A percentile compares a stretch with the other conserved stretches of the same genome.
Conservation (phyloP, 2,797 vertebrate species). For the Micrastur ruficollis region DNA sequence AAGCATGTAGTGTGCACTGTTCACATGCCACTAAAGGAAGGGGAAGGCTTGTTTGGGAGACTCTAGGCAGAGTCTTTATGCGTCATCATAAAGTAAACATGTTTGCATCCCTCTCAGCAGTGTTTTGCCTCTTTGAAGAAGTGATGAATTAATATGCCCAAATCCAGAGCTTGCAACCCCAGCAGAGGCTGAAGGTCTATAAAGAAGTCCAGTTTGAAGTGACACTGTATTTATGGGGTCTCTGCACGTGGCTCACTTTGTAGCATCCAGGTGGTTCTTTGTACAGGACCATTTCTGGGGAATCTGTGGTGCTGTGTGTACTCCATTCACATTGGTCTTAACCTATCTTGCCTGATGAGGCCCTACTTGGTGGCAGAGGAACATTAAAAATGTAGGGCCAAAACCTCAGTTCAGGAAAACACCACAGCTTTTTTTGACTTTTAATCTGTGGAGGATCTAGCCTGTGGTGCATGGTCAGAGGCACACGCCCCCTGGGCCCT, state of each 20-base stretch:
- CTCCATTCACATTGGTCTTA: not conserved
- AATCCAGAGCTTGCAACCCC: not conserved
- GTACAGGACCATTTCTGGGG: not conserved
- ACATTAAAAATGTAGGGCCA: not conserved
- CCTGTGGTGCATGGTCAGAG: not conserved
- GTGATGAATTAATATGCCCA: not conserved
- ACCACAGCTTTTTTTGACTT: not conserved
- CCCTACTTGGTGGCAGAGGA: not conserved
- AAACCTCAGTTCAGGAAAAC: not conserved
- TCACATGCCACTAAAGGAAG: conserved; percentile 36
- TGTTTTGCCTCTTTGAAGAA: not conserved
- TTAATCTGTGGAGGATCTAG: not conserved
- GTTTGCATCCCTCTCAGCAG: conserved; percentile 9
- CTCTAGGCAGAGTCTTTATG: conserved; percentile 39
- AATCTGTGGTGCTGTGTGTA: not conserved
- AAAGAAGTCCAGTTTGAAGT: not conserved
- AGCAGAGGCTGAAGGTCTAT: not conserved
- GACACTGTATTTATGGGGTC: not conserved
- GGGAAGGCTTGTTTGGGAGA: conserved; percentile 39
- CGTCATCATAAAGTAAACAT: conserved; percentile 23
- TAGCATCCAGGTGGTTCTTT: not conserved
- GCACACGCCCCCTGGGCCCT: not conserved
- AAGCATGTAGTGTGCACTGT: conserved; percentile 40
- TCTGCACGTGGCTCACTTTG: not conserved
- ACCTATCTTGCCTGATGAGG: not conserved